A percentile compares a stretch with the other conserved stretches of the same genome.
Conservation (phyloP, 1,140 invertebrate genomes). For the Odontomachus brunneus region DNA sequence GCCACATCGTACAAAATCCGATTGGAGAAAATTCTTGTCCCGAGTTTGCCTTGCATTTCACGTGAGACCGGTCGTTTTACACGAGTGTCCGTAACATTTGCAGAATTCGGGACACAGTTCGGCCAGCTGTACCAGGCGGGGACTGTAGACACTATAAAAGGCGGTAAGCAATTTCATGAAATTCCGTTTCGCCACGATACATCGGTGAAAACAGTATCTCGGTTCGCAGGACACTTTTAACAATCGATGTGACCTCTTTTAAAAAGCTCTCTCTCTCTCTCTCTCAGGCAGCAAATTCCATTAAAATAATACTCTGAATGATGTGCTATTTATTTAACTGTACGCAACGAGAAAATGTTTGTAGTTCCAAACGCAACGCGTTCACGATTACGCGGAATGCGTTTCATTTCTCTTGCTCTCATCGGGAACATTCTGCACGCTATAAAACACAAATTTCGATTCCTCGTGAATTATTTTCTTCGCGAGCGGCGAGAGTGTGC, state of each 20-base stretch:
- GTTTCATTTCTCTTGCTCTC: neutral
- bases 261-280: too few relatives aligned
- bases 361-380: neutral
- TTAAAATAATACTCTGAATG: conserved; percentile 50
- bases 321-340: conserved; percentile 29
- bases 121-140: conserved; percentile 17
- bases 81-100: conserved; percentile 37
- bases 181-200: conserved; percentile 44
- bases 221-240: conserved; percentile 21
- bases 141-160: conserved; percentile 52
- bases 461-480: neutral
- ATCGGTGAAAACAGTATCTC: conserved; percentile 2
- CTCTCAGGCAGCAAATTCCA: conserved; percentile 36
- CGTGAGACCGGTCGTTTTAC: neutral
- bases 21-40: conserved; percentile 35
- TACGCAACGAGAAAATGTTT: conserved; percentile 12
- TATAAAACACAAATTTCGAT: neutral
- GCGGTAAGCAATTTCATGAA: conserved; percentile 55
- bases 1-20: conserved; percentile 26
- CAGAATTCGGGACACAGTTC: conserved; percentile 51
- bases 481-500: neutral
- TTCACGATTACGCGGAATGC: neutral
- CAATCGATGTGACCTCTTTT: conserved; percentile 44
- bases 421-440: neutral
- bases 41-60: conserved; percentile 43